phyloP scores from a whole-genome alignment of 1,140 invertebrate species.

The Anoplolepis gracilipes region DNA sequence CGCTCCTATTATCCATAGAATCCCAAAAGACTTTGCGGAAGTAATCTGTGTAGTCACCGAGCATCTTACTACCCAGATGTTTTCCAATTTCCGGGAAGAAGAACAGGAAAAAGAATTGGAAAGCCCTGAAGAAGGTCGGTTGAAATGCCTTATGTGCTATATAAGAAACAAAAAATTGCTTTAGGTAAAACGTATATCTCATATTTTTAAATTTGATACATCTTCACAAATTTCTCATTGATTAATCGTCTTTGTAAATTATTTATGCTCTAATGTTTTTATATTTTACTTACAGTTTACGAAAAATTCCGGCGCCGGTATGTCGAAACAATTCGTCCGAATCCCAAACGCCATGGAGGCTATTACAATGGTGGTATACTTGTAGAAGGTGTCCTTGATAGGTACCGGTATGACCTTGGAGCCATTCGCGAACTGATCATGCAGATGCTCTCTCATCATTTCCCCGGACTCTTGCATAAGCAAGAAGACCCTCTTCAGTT shows the following conservation, averaged over 20 bases:
- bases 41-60: conserved; percentile 44
- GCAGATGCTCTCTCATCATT: conserved; percentile 71
- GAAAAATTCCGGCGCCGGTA: conserved; percentile 79
- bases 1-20: conserved; percentile 78
- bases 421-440: conserved; percentile 29
- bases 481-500: conserved; percentile 84
- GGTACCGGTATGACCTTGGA: conserved; percentile 30
- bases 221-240: no score
- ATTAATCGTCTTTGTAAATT: no score
- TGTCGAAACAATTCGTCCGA: conserved; percentile 82
- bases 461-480: conserved; percentile 80
- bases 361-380: conserved; percentile 86
- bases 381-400: conserved; percentile 78
- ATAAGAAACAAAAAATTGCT: conserved; percentile 66
- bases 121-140: accelerated
- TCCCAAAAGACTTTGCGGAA: conserved; percentile 81
- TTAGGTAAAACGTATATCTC: background rate
- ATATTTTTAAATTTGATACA: background rate
- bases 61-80: background rate
- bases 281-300: conserved; percentile 68
- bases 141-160: conserved; percentile 11
- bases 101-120: conserved; percentile 21
- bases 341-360: conserved; percentile 86
- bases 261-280: background rate
- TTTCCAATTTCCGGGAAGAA: conserved; percentile 40